These are phyloP conservation scores for Aphelenchoides fujianensis DNA, from an alignment of 1,140 invertebrate genomes.

Conservation along the genomic window DNA sequence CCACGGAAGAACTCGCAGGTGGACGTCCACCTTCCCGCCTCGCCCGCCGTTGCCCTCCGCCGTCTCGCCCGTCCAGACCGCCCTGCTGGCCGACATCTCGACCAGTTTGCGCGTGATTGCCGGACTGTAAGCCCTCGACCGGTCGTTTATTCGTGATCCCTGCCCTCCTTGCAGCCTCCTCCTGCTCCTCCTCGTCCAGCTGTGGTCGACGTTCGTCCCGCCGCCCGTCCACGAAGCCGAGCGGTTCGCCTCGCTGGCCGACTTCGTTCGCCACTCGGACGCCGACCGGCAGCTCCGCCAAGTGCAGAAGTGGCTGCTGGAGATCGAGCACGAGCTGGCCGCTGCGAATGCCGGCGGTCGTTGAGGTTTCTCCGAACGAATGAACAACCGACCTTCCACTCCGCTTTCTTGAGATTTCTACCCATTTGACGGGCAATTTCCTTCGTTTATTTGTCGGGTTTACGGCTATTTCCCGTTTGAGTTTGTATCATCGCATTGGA, in stretches of 20 bases:
- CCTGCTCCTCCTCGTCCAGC: neutral
- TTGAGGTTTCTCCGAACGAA: neutral
- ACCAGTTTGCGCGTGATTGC: conserved; percentile 1
- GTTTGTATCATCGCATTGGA: too few relatives aligned
- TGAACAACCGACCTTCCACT: too few relatives aligned
- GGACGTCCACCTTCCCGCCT: too few relatives aligned
- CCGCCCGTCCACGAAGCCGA: too few relatives aligned
- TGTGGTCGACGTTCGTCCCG: neutral
- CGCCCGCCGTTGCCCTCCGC: too few relatives aligned
- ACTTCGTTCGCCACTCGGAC: neutral
- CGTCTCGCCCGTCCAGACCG: neutral
- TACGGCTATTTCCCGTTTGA: too few relatives aligned
- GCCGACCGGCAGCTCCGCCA: neutral
- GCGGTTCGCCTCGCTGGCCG: neutral
- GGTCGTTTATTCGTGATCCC: too few relatives aligned
- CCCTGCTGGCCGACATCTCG: neutral
- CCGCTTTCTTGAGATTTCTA: too few relatives aligned
- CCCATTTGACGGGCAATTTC: too few relatives aligned
- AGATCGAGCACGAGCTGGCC: neutral
- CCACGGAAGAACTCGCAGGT: too few relatives aligned
- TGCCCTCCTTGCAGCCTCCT: neutral
- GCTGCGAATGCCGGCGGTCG: neutral
- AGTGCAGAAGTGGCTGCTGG: neutral
- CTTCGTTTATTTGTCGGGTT: too few relatives aligned
- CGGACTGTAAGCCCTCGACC: neutral